Evolutionary conservation across 2,888 invertebrate species (phyloP).

Genomic region (Synergus gifuensis): DNA sequence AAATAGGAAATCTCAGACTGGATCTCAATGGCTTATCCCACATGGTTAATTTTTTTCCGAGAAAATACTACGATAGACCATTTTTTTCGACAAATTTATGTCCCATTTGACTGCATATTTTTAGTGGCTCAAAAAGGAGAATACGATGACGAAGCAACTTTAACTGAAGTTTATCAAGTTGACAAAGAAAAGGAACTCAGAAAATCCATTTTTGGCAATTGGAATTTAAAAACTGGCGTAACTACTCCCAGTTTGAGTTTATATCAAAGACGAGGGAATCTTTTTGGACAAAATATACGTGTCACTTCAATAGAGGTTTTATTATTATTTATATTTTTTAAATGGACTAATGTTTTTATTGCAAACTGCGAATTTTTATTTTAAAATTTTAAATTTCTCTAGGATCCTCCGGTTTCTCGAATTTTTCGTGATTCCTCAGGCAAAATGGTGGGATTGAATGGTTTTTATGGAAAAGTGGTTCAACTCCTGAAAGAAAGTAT

Average conservation of each 20-base stretch:
- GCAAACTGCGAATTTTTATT: background rate
- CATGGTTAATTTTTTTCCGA: conserved; percentile 72
- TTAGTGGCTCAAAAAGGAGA: conserved; percentile 59
- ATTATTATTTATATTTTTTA: background rate
- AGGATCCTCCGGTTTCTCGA: conserved; percentile 73
- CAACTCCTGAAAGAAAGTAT: conserved; percentile 68
- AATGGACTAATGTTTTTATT: too few relatives aligned
- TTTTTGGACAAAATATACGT: conserved; percentile 68
- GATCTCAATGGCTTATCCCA: conserved; percentile 74
- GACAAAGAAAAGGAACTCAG: conserved; percentile 60
- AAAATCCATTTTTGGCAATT: conserved; percentile 63
- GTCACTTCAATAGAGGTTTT: conserved; percentile 68
- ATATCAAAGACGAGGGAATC: conserved; percentile 70
- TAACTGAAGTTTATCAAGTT: conserved; percentile 71
- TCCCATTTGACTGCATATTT: conserved; percentile 72
- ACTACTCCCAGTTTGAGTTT: conserved; percentile 60
- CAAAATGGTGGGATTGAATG: conserved; percentile 63
- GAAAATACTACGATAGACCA: conserved; percentile 62
- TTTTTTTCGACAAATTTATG: conserved; percentile 67
- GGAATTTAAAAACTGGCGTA: conserved; percentile 62
- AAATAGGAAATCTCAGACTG: conserved; percentile 68
- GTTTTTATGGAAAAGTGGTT: conserved; percentile 73
- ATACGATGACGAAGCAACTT: conserved; percentile 55
- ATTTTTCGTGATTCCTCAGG: conserved; percentile 60
- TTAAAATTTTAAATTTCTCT: conserved; percentile 1